Evolutionary conservation across 1,140 invertebrate genomes (phyloP), one percentile per base, ranked within the genome.

Genomic region (Drosophila equinoxialis): DNA sequence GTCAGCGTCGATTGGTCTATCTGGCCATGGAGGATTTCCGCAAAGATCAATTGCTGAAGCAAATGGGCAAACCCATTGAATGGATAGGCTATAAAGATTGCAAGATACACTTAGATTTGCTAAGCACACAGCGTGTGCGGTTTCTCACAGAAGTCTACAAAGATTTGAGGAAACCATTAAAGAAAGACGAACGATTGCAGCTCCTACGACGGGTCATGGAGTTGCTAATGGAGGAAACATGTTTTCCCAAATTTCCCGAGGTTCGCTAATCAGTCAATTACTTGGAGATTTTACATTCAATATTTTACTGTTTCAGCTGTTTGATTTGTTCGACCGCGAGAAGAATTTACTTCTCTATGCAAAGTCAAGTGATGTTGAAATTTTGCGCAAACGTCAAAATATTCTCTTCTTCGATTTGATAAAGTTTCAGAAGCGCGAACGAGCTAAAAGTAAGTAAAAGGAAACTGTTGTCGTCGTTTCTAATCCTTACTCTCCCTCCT

Each of bases 71-170:
- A 41, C 93, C 95, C 0, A 90, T 94, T 4, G 91, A 92, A 60
- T 95, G 95, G 94, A 92, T 92, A 48, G 93, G 93, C 30, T 93
- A 93, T 59, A 90, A 87, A 65, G 89, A 92, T 72, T 91, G 92
- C 8, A 71, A 91, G 2, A 91, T 95, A 10, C 92, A 94, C 51
- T 93, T 95, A 93, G 92, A 95, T 39, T 93, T 94, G 3, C 69
- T 94, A 41, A 94, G 93, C 61, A 94, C 93, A 0, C 95, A 95
- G 82, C 93, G 93, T 45, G 95, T 94, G 1, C 92, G 93, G 0
- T 93, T 94, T 57, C 93, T 94, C 41, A 93, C 93, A 37, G 90
- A 90, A 35, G 71, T 95, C 3, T 95, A 94, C 76, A 91, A 93
- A 11, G 82, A 91, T 79, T 71, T 92, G 42, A 74, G 79, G 0